Base-by-base conservation (phyloP, 2,888 invertebrate species). In the Patella caerulea region DNA sequence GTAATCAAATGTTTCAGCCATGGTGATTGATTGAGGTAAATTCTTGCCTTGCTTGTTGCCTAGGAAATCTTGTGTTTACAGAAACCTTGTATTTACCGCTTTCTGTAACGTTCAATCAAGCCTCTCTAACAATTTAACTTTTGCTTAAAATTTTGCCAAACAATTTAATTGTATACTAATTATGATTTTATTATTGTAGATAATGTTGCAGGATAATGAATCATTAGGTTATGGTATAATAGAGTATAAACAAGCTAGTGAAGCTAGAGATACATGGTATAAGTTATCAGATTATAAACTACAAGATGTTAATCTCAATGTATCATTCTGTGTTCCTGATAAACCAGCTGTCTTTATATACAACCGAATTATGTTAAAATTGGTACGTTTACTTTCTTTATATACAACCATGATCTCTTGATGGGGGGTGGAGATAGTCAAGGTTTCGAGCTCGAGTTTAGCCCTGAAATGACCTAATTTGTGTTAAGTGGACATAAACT, bases 211-310 rank as follows among this genome's bases (percentile, higher is more conserved):
- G 81, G 93, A 93, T 82, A 92, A 92, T 4, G 92, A 92, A 77
- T 92, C 93, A 11, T 91, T 93, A 77, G 93, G 93, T 75, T 93
- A 92, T 92, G 93, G 93, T 55, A 90, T 93, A 45, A 92, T 93
- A 7, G 93, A 93, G 85, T 93, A 86, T 76, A 83, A 83, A 11
- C 79, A 82, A 14, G 74, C 83, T 45, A 81, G 83, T 34, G 87
- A 87, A 72, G 88, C 89, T 19, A 86, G 88, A 77, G 81, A 77
- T 52, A 85, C 86, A 4, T 86, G 85, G 82, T 77, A 81, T 24
- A 76, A 82, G 56, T 78, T 88, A 53, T 81, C 82, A 70, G 82
- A 80, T 29, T 74, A 82, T 29, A 78, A 83, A 74, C 80, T 92
- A 76, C 88, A 91, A 55, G 92, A 91, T 55, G 88, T 90, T 59